A percentile compares a stretch with the other conserved stretches of the same genome.
phyloP scores from a whole-genome alignment of 1,140 invertebrate species.

The Eueides isabella region DNA sequence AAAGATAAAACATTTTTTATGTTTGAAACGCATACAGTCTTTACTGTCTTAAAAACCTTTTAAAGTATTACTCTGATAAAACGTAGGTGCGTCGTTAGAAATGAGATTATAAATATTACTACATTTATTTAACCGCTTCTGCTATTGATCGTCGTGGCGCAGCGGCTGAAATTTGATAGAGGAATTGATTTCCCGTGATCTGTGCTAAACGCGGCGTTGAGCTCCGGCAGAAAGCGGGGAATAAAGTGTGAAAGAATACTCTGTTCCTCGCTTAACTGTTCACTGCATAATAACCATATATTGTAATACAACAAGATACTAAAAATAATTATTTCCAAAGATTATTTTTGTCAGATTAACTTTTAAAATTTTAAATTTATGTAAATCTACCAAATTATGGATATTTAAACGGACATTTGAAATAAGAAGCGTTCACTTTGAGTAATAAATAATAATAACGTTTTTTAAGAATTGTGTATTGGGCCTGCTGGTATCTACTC shows the following conservation, averaged over 20 bases:
- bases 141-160: not conserved
- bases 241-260: too few species aligned
- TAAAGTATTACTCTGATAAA: slow-evolving; percentile 32
- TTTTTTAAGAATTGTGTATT: slow-evolving; percentile 6
- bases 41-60: slow-evolving; percentile 31
- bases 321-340: not conserved
- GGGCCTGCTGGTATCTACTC: not conserved
- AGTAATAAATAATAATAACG: slow-evolving; percentile 1
- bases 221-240: too few species aligned
- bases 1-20: slow-evolving; percentile 35
- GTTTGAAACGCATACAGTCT: slow-evolving; percentile 15
- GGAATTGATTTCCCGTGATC: too few species aligned
- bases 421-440: not conserved
- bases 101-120: slow-evolving; percentile 13
- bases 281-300: too few species aligned
- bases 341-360: not conserved
- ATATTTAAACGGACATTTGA: not conserved
- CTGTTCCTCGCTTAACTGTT: too few species aligned
- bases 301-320: too few species aligned
- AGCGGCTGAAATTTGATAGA: too few species aligned
- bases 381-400: not conserved
- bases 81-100: slow-evolving; percentile 1
- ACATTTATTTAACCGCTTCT: not conserved
- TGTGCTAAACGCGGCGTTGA: too few species aligned
- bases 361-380: not conserved